Conservation (phyloP, 2,797 vertebrate species). For the Platalea minor region DNA sequence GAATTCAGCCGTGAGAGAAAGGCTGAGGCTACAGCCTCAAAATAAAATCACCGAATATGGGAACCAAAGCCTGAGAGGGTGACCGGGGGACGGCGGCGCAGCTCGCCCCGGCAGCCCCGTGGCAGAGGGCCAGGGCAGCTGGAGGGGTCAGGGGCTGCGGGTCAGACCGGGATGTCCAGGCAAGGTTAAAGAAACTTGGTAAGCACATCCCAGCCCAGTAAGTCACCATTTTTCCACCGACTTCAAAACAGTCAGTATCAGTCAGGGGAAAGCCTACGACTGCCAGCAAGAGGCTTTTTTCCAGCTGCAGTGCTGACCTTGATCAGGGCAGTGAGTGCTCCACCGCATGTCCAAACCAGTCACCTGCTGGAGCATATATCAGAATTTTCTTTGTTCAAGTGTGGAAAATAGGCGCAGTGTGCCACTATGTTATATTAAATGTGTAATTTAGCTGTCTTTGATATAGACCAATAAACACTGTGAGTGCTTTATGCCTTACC, state of each 20-base stretch:
- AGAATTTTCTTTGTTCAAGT: background rate
- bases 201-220: background rate
- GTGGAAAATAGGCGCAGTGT: background rate
- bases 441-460: background rate
- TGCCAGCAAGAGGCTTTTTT: background rate
- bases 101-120: background rate
- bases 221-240: background rate
- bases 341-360: background rate
- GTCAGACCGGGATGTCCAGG: rapidly evolving
- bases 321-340: background rate
- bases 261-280: background rate
- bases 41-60: background rate
- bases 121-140: background rate
- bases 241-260: background rate
- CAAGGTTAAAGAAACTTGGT: background rate
- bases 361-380: background rate
- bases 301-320: background rate
- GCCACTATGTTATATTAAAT: background rate
- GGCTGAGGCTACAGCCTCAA: background rate
- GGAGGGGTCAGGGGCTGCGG: rapidly evolving
- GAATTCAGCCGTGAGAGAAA: background rate
- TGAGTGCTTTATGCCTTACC: background rate
- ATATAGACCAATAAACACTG: background rate
- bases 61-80: background rate
- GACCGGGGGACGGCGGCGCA: rapidly evolving